These are phyloP conservation scores for Cyclopterus lumpus DNA, from an alignment of 2,797 vertebrate species.

Conservation along the genomic window DNA sequence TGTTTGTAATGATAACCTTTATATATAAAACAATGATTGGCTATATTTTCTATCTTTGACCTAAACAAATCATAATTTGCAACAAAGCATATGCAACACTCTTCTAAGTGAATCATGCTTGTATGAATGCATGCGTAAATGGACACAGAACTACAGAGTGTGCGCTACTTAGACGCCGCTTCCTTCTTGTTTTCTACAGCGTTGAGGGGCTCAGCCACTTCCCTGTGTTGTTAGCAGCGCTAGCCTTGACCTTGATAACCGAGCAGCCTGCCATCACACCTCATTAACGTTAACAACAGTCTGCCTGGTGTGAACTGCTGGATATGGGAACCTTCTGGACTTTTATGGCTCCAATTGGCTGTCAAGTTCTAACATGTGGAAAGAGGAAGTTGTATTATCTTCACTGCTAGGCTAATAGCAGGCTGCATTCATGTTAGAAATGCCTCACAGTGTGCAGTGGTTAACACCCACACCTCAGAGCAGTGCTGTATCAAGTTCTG, in stretches of 20 bases:
- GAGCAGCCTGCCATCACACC: conserved; percentile 69
- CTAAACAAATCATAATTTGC: too few species aligned
- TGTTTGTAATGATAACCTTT: too few species aligned
- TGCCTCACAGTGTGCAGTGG: conserved; percentile 45
- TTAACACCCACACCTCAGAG: conserved; percentile 49
- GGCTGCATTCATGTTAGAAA: conserved; percentile 58
- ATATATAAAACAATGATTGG: too few species aligned
- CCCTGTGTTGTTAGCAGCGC: conserved; percentile 26
- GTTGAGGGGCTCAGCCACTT: not conserved
- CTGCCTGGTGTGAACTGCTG: conserved; percentile 68
- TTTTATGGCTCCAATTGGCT: conserved; percentile 74
- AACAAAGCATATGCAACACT: too few species aligned
- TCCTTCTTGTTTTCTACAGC: not conserved
- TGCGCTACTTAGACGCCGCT: not conserved
- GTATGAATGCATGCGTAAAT: not conserved
- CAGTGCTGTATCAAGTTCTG: conserved; percentile 18
- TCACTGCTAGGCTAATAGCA: conserved; percentile 67
- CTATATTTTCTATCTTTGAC: too few species aligned
- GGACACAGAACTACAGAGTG: not conserved
- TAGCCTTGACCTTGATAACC: conserved; percentile 79
- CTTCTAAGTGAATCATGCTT: not conserved
- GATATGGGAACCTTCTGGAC: conserved; percentile 69
- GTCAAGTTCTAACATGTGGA: conserved; percentile 73
- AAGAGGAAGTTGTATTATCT: conserved; percentile 78
- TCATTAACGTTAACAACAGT: conserved; percentile 76